A percentile compares a stretch with the other conserved stretches of the same genome.
phyloP scores from a whole-genome alignment of 2,113 vertebrate species.

The Rissa tridactyla region DNA sequence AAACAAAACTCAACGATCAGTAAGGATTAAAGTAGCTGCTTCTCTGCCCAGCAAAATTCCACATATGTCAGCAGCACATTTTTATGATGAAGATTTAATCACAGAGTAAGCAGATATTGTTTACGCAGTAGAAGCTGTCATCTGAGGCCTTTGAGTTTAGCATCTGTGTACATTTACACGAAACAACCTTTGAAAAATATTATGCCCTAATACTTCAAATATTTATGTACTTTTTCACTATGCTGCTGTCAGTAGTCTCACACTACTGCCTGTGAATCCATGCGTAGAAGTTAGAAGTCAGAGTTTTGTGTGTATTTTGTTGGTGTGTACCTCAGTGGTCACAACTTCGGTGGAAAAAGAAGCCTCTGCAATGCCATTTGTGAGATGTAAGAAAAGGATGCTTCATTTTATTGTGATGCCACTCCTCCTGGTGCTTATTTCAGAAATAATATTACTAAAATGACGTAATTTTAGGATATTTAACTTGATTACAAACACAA shows the following conservation, averaged over 20 bases:
- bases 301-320: neutral
- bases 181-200: neutral
- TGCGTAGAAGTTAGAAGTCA: neutral
- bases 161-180: neutral
- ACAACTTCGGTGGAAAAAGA: neutral
- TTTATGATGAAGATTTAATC: neutral
- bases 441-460: neutral
- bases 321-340: too few relatives aligned
- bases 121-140: neutral
- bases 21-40: neutral
- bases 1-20: neutral
- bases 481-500: neutral
- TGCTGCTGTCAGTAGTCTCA: neutral
- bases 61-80: neutral
- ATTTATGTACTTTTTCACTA: neutral
- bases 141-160: neutral
- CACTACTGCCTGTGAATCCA: neutral
- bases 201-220: neutral
- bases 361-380: neutral
- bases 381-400: neutral
- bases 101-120: neutral
- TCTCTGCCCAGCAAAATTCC: neutral
- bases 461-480: fast-evolving
- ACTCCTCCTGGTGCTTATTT: neutral
- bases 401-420: neutral